Evolutionary conservation across 2,113 vertebrate genomes (phyloP).

Genomic region (Sinocyclocheilus anshuiensis): DNA sequence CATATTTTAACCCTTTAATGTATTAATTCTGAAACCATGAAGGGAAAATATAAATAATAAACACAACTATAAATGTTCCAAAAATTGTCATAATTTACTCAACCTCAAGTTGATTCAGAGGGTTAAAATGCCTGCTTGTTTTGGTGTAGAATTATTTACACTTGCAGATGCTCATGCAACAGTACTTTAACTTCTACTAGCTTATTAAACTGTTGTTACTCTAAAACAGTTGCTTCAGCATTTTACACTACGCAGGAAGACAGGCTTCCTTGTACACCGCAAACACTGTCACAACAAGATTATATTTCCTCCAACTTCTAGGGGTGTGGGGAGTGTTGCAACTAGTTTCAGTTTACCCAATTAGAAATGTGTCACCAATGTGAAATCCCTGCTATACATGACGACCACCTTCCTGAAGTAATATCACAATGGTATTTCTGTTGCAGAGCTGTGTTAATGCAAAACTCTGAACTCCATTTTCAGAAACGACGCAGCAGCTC

Average conservation of each 20-base stretch:
- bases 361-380: no score
- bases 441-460: background rate
- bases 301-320: background rate
- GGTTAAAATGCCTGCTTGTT: background rate
- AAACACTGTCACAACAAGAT: background rate
- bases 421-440: background rate
- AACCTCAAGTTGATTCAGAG: background rate
- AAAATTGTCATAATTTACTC: no score
- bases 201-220: background rate
- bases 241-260: background rate
- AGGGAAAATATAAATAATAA: no score
- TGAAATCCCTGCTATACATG: background rate
- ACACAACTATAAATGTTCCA: no score
- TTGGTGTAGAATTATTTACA: background rate
- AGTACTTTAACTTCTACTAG: background rate
- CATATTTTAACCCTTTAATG: no score
- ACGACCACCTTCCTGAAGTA: background rate
- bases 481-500: background rate
- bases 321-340: background rate
- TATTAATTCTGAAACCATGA: no score
- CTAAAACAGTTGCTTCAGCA: background rate
- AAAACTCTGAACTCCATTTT: background rate
- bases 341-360: background rate
- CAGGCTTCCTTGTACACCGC: background rate
- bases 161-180: background rate